Conservation (phyloP, 1,140 invertebrate species). For the Orchestia grillus region DNA sequence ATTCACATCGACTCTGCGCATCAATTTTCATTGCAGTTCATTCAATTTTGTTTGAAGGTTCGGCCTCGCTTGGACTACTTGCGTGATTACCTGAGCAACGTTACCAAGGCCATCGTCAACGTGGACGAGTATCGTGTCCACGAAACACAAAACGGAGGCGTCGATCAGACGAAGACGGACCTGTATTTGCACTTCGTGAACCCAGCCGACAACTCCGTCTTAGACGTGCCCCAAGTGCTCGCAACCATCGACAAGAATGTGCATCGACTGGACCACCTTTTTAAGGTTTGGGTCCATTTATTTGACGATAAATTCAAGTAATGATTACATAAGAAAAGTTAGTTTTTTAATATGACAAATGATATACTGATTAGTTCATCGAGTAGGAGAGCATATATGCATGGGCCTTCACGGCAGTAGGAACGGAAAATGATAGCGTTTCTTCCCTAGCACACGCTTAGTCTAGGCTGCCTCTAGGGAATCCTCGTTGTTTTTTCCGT, state of each 20-base stretch:
- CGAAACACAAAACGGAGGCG: conserved; percentile 90
- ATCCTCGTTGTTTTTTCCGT: too few species aligned
- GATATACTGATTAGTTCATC: too few species aligned
- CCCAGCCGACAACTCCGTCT: conserved; percentile 88
- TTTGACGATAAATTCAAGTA: background rate
- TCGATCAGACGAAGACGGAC: conserved; percentile 94
- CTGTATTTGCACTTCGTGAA: conserved; percentile 94
- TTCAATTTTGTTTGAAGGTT: conserved; percentile 65
- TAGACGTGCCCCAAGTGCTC: conserved; percentile 87
- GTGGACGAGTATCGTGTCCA: conserved; percentile 93
- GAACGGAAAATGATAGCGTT: too few species aligned
- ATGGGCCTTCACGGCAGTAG: too few species aligned
- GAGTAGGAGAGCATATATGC: too few species aligned
- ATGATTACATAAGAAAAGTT: background rate
- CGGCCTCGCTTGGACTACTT: conserved; percentile 66
- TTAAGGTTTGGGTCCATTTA: conserved; percentile 77
- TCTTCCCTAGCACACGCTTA: too few species aligned
- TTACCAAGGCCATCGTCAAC: conserved; percentile 92
- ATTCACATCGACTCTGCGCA: too few species aligned
- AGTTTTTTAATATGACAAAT: background rate
- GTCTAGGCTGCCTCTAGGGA: too few species aligned
- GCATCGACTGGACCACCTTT: conserved; percentile 86
- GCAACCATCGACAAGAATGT: conserved; percentile 91
- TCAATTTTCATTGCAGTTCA: background rate
- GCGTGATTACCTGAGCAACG: conserved; percentile 81